Base-by-base conservation (phyloP, 2,113 vertebrate genomes). In the Taxidea taxus region DNA sequence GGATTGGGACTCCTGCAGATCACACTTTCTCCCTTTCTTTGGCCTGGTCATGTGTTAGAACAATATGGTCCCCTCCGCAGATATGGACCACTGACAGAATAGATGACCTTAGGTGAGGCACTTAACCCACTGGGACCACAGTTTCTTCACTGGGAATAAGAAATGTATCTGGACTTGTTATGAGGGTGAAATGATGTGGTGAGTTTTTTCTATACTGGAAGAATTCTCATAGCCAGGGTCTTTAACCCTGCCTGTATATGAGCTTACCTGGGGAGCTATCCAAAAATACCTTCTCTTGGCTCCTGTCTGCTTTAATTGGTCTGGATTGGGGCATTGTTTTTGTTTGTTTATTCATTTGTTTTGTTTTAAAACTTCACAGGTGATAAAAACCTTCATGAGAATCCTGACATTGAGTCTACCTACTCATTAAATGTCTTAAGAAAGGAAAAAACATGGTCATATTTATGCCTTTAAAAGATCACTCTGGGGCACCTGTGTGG, bases 31-130 rank as follows among this genome's bases (percentile, higher is more conserved):
- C 21, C 25, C 62, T 29, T 23, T 23, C 54, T 81, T 58, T 37
- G 29, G 7, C 4, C 6, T 29, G 7, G 0, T 29, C 25, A 3
- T 1, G 14, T 68, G 14, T 16, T 6, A 13, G 37, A 14, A 3
- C 2, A 0, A 29, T 0, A 0, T 0, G 37, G 58, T 5, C 85
- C 31, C 15, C 23, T 60, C 21, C 3, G 25, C 0, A 1, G 10
- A n/a, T 4, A 23, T 47, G 90, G n/a, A 18, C 74, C 13, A 11
- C 4, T 2, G 6, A 2, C 66, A 66, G 54, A 42, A 18, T 7
- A 49, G 42, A 47, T 37, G 96, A 31, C 27, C 27, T 34, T 34
- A 23, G 11, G 7, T 2, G 37, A 75, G 56, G 54, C 11, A 23
- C 16, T 74, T 12, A 39, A 25, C 2, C 42, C 7, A 1, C 37